A percentile compares a stretch with the other conserved stretches of the same genome.
Conservation (phyloP, 2,888 invertebrate genomes). For the Microctonus hyperodae region DNA sequence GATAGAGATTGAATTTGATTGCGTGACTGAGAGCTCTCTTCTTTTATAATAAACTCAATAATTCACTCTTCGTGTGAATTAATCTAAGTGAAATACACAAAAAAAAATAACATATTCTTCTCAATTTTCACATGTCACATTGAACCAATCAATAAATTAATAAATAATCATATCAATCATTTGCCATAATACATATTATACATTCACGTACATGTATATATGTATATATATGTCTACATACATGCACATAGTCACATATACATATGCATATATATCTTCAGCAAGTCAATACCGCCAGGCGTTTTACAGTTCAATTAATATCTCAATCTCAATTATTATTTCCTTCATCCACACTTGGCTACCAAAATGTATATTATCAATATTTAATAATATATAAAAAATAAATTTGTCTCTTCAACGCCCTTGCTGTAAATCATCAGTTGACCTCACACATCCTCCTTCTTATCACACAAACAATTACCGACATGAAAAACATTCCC, state of each 20-base stretch:
- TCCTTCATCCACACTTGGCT: background rate
- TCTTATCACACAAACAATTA: conserved; percentile 30
- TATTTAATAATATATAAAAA: background rate
- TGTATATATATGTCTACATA: too few relatives aligned
- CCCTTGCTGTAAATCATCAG: conserved; percentile 41
- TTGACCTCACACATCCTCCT: conserved; percentile 44
- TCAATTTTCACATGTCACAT: background rate
- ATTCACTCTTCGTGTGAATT: background rate
- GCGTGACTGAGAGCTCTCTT: conserved; percentile 1
- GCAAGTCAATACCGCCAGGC: too few relatives aligned
- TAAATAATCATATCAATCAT: background rate
- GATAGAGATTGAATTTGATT: conserved; percentile 4
- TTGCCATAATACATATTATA: background rate
- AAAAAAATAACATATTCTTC: background rate
- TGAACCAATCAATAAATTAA: background rate
- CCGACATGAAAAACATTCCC: background rate
- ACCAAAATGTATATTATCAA: background rate
- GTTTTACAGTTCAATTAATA: background rate
- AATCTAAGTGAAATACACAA: background rate
- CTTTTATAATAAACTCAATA: background rate
- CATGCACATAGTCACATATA: too few relatives aligned
- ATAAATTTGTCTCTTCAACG: conserved; percentile 25
- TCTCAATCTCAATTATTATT: background rate
- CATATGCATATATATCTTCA: too few relatives aligned
- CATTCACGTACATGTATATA: background rate